Percentiles rank a stretch among this genome's conserved stretches.
Evolutionary conservation across 2,888 invertebrate genomes (phyloP).

Genomic region (Drosophila peninsularis): DNA sequence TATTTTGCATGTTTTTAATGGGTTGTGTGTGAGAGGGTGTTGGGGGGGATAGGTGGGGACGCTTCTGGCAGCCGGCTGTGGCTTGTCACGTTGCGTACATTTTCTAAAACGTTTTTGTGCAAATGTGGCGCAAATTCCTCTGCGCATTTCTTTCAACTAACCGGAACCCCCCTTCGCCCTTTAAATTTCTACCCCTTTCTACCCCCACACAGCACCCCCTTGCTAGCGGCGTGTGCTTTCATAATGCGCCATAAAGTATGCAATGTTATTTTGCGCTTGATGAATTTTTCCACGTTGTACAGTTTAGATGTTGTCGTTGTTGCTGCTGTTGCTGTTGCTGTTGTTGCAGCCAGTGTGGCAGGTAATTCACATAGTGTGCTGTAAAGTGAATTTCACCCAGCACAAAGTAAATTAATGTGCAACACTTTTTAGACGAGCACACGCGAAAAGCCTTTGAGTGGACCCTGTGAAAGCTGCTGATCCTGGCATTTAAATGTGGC

Average conservation of each 20-base stretch:
- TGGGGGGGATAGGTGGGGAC: not conserved
- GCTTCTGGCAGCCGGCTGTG: not conserved
- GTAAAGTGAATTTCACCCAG: constrained; percentile 56
- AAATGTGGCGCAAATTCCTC: constrained; percentile 68
- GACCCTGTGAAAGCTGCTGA: constrained; percentile 23
- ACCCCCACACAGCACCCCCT: constrained; percentile 1
- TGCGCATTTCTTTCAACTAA: constrained; percentile 18
- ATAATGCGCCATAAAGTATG: constrained; percentile 80
- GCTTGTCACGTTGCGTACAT: constrained; percentile 60
- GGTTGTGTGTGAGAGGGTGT: constrained; percentile 10
- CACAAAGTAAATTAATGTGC: constrained; percentile 67
- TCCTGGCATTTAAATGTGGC: constrained; percentile 20
- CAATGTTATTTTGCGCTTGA: constrained; percentile 80
- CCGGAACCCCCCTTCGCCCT: not conserved
- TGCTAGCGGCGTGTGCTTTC: constrained; percentile 66
- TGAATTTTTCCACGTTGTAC: constrained; percentile 74
- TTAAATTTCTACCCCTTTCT: not conserved
- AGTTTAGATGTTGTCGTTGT: constrained; percentile 48
- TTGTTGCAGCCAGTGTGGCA: constrained; percentile 8
- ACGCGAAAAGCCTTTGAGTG: constrained; percentile 15
- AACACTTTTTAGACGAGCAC: constrained; percentile 17
- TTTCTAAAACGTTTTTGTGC: constrained; percentile 76
- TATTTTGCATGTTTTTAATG: constrained; percentile 69
- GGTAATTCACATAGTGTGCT: constrained; percentile 40
- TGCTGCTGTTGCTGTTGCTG: constrained; percentile 27